Percentiles rank a stretch among this genome's conserved stretches.
Evolutionary conservation across 2,797 vertebrate genomes (phyloP).

Genomic region (Myotis pilosus): DNA sequence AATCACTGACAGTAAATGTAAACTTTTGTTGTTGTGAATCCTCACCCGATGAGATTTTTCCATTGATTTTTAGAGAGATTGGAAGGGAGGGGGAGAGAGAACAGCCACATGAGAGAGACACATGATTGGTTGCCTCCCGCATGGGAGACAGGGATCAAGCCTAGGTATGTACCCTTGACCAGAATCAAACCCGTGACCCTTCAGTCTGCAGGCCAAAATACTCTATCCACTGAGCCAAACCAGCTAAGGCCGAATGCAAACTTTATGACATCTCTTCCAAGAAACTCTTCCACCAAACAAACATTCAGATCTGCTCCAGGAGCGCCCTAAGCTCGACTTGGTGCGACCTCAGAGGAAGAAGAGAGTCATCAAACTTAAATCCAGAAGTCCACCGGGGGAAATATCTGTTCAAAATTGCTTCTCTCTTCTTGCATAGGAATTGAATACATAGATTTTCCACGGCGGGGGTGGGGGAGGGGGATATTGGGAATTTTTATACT

Average conservation of each 20-base stretch:
- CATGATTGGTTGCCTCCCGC: no score
- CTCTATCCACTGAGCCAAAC: no score
- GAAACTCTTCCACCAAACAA: neutral
- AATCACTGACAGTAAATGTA: neutral
- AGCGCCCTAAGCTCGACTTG: neutral
- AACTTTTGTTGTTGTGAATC: neutral
- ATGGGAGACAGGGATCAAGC: no score
- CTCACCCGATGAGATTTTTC: no score
- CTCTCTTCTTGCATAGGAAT: neutral
- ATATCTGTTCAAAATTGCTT: neutral
- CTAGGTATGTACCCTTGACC: no score
- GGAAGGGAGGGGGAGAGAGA: no score
- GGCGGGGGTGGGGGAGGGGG: accelerated
- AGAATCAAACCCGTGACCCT: no score
- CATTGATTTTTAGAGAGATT: no score
- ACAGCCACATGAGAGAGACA: no score
- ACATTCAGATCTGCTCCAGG: neutral
- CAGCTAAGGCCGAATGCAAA: neutral
- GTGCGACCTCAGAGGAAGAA: neutral
- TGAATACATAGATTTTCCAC: neutral
- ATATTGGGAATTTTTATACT: neutral
- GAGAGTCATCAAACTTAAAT: neutral
- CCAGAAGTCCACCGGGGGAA: neutral
- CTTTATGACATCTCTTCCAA: neutral
- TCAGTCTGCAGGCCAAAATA: no score